Evolutionary conservation across 1,140 invertebrate species (phyloP).

Genomic region (Cheumatopsyche charites): DNA sequence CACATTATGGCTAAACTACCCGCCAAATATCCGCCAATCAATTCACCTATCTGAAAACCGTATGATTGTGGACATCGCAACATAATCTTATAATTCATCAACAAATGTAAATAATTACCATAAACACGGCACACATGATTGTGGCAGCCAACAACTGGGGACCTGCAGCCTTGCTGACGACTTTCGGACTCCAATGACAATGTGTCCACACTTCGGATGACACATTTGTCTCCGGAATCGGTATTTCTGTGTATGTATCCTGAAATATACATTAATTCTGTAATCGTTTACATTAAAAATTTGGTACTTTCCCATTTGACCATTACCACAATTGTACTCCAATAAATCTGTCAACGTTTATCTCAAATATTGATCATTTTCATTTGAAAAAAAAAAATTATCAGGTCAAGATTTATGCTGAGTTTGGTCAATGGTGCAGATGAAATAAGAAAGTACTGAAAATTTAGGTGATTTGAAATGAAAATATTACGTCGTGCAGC

Average conservation of each 20-base stretch:
- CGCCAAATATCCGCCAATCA: constrained; percentile 78
- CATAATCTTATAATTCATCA: not conserved
- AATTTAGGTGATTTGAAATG: too few relatives aligned
- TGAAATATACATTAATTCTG: constrained; percentile 47
- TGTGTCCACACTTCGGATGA: constrained; percentile 51
- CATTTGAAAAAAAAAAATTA: too few relatives aligned
- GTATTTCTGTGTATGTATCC: constrained; percentile 59
- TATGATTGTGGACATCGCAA: not conserved
- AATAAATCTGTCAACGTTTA: too few relatives aligned
- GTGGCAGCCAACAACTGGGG: constrained; percentile 65
- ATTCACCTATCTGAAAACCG: constrained; percentile 67
- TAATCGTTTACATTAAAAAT: too few relatives aligned
- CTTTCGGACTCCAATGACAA: constrained; percentile 60
- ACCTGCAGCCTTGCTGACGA: constrained; percentile 61
- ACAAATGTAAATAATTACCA: constrained; percentile 62
- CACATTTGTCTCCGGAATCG: constrained; percentile 48
- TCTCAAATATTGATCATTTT: too few relatives aligned
- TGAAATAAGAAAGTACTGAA: too few relatives aligned
- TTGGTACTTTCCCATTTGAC: too few relatives aligned
- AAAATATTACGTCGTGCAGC: constrained; percentile 52
- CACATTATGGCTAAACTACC: constrained; percentile 83
- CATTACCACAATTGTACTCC: too few relatives aligned
- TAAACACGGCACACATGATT: constrained; percentile 68
- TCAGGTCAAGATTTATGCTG: too few relatives aligned
- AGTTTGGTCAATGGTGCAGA: too few relatives aligned